Base-by-base conservation (phyloP, 2,797 vertebrate genomes). In the Sebastes wilsoni region DNA sequence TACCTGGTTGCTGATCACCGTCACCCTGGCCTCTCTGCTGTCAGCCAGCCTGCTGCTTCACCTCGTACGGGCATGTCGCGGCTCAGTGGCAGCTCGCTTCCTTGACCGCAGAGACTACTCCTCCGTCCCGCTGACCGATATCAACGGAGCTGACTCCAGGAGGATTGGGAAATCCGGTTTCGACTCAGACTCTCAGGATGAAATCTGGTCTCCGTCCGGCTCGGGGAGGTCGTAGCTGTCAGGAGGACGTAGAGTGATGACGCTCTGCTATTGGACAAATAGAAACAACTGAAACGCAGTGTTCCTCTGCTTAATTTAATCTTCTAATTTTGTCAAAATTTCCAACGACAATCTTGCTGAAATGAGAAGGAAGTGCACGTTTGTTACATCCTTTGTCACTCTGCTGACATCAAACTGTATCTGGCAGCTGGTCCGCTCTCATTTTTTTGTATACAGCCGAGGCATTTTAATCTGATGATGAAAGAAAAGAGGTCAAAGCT, bases 71-170 rank as follows among this genome's bases (percentile, higher is more conserved):
- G 73, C 52, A 7, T 91, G 87, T 66, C 61, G 77, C 58, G 56
- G 84, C 79, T 70, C 77, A 0, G 23, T 10, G 55, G 28, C 8
- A 1, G 14, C 32, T 25, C 56, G 0, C 80, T n/a, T 46, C 28
- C 14, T 66, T 0, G 1, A 71, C 1, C 75, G 55, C 0, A 77
- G 14, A 1, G 85, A 86, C 60, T 96, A 95, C 89, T 88, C 94
- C 38, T 96, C 95, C 27, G 66, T 95, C 46, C 95, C 94, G 0
- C 88, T 96, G 77, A 69, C n/a, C 5, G 30, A 92, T 61, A 83
- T 94, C 65, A 91, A 92, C 6, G 36, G 86, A n/a, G 70, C 46
- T 8, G 25, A 30, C 2, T 5, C 20, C 5, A 6, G 5, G 4
- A 18, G 3, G 20, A 32, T 5, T 6, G 8, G 30, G 13, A 65